phyloP scores from a whole-genome alignment of 2,888 invertebrate genomes.

The Heliconius sara region DNA sequence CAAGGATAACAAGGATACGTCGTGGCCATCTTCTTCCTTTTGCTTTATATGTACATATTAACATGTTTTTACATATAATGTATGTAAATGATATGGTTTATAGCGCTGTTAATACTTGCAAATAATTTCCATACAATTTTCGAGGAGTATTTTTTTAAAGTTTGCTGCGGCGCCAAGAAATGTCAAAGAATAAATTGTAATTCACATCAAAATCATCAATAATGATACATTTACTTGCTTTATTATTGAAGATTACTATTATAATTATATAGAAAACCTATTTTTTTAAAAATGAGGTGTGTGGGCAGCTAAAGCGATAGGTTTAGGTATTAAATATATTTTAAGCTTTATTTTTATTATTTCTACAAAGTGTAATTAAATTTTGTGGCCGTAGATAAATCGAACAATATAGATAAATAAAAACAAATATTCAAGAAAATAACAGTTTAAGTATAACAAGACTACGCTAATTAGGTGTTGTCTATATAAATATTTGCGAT shows the following conservation, averaged over 20 bases:
- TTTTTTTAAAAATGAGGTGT: too few relatives aligned
- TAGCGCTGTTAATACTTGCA: neutral
- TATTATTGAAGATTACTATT: too few relatives aligned
- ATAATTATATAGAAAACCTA: too few relatives aligned
- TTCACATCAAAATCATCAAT: neutral
- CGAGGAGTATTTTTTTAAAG: neutral
- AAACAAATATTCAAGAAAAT: neutral
- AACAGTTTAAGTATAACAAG: neutral
- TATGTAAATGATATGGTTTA: neutral
- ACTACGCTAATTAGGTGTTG: neutral
- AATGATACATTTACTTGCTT: too few relatives aligned
- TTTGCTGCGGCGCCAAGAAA: too few relatives aligned
- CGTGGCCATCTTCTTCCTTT: constrained; percentile 2
- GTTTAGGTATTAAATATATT: too few relatives aligned
- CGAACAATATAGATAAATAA: neutral
- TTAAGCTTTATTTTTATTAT: neutral
- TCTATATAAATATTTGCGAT: neutral
- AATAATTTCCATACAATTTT: neutral
- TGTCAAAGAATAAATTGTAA: neutral
- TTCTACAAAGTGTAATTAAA: neutral
- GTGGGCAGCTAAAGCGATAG: too few relatives aligned
- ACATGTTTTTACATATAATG: neutral
- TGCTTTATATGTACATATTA: constrained; percentile 1
- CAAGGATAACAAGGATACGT: constrained; percentile 34
- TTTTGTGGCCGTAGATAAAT: neutral